Evolutionary conservation across 1,140 invertebrate species (phyloP), one percentile per base, ranked within the genome.

Genomic region (Dinothrombium tinctorium): DNA sequence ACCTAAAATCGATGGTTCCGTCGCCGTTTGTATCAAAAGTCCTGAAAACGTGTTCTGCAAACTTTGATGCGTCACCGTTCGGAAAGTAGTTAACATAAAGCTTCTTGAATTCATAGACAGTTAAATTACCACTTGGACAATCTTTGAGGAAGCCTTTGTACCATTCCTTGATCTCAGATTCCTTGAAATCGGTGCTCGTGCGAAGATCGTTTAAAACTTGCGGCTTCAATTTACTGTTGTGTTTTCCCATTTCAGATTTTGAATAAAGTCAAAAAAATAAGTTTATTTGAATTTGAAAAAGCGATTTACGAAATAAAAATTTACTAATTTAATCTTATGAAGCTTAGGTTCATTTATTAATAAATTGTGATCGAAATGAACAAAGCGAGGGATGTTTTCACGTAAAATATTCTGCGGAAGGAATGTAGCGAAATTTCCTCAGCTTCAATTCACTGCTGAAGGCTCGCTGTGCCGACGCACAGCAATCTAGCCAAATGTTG

Each of bases 31-130:
- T 80, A 61, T 95, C 89, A 61, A 96, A 95, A 40, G 87, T 94
- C 55, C 87, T 74, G 63, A 96, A 95, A 45, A 95, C 87, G 59
- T 95, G 87, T 61, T 94, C 87, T 53, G 89, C 86, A 71, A 95
- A 96, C 73, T 92, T 92, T 50, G 86, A 92, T 33, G 87, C 86
- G 59, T 96, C 89, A 25, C 46, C 89, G 54, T 95, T 92, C 14
- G 89, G 89, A 56, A 95, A 95, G 62, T 95, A 95, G 59, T 94
- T 94, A 47, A 84, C 86, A 59, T 95, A 96, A 53, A 95, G 94
- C 66, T 94, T 94, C 60, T 94, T 94, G 57, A 95, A 95, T 58
- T 95, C 89, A 52, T 94, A 84, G 29, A 94, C 83, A 40, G 82
- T 86, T 35, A 95, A 64, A 58, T 92, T 78, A 31, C 87, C 89